Percentiles rank a stretch among this genome's conserved stretches.
These are phyloP conservation scores for Mesocricetus auratus DNA, from an alignment of 2,113 vertebrate genomes.

Conservation along the genomic window DNA sequence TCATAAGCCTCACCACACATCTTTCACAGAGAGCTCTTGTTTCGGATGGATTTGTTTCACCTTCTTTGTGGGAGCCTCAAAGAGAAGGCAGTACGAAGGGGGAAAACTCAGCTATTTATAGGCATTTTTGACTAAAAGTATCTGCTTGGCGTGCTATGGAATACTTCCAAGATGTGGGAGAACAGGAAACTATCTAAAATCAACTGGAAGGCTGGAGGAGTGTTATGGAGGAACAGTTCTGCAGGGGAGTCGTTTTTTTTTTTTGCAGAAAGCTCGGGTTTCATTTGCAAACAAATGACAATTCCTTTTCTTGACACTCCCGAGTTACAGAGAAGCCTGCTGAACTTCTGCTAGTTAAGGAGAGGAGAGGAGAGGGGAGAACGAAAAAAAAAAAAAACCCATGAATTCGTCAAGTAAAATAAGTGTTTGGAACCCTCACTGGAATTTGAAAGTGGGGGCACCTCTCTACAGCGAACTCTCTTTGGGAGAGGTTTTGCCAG, in stretches of 20 bases:
- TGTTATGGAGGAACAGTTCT: constrained; percentile 65
- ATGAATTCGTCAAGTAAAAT: neutral
- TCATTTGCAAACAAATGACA: constrained; percentile 81
- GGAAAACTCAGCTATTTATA: constrained; percentile 78
- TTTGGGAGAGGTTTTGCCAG: neutral
- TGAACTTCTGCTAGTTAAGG: constrained; percentile 56
- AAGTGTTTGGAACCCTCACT: neutral
- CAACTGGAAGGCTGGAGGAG: constrained; percentile 76
- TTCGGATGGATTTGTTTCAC: constrained; percentile 73
- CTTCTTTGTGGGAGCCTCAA: constrained; percentile 68
- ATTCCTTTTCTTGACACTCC: constrained; percentile 64
- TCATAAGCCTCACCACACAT: neutral
- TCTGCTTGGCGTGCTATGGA: constrained; percentile 78
- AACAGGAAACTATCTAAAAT: constrained; percentile 81
- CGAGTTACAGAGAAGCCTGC: constrained; percentile 45
- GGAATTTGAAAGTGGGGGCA: neutral
- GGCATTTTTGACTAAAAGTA: constrained; percentile 78
- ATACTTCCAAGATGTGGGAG: constrained; percentile 81
- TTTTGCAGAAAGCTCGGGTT: constrained; percentile 73
- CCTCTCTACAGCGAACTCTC: neutral
- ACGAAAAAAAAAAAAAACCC: neutral
- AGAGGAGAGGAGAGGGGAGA: neutral
- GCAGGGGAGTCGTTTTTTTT: constrained; percentile 69
- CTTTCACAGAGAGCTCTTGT: constrained; percentile 61
- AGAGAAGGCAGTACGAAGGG: constrained; percentile 67